Evolutionary conservation across 2,113 vertebrate species (phyloP).

Genomic region (Pongo abelii): DNA sequence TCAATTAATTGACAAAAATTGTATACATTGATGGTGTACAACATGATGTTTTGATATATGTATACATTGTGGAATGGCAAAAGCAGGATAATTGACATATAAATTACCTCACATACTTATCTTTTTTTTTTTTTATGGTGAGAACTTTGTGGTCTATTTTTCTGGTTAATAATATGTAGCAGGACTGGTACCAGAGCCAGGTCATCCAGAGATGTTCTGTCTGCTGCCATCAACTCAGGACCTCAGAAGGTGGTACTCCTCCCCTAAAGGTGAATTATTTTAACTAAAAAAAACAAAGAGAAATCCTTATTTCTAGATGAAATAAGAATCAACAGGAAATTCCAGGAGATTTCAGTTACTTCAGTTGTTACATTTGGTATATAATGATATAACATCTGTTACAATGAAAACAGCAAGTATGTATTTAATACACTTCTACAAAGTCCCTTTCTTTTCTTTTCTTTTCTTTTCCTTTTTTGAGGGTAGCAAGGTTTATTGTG

Average conservation of each 20-base stretch:
- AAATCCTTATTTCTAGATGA: background rate
- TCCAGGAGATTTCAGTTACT: background rate
- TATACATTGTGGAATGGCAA: background rate
- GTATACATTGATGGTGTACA: background rate
- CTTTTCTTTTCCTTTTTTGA: too few species aligned
- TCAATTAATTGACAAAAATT: background rate
- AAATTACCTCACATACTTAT: background rate
- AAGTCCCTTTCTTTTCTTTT: background rate
- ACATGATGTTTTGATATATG: background rate
- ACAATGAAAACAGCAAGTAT: background rate
- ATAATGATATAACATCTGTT: background rate
- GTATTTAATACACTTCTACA: background rate
- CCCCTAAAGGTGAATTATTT: background rate
- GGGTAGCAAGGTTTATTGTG: too few species aligned
- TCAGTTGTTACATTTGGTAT: constrained; percentile 8
- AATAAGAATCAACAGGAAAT: constrained; percentile 16
- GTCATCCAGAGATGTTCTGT: background rate
- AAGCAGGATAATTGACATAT: background rate
- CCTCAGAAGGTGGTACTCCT: background rate
- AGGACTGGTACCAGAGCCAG: background rate
- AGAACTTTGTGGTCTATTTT: background rate
- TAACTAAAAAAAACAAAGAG: background rate
- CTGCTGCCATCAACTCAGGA: background rate
- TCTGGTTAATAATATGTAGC: background rate
- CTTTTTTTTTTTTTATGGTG: background rate